Conservation (phyloP, 2,797 vertebrate genomes). For the Intellagama lesueurii region DNA sequence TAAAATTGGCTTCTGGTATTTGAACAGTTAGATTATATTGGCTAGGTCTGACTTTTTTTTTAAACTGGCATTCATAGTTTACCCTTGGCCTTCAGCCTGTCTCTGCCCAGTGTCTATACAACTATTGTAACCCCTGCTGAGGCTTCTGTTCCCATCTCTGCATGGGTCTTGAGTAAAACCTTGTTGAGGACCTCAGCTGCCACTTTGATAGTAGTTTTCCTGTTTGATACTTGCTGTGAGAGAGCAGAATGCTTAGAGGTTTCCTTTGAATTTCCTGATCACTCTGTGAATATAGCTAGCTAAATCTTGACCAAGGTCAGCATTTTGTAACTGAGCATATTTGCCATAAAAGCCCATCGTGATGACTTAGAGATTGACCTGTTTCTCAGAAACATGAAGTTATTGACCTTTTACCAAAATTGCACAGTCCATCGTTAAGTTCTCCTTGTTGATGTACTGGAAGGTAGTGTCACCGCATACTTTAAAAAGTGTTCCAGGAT, state of each 20-base stretch:
- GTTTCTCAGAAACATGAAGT: slow-evolving; percentile 4
- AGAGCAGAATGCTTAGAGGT: slow-evolving; percentile 79
- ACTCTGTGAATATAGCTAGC: slow-evolving; percentile 76
- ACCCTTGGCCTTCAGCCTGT: slow-evolving; percentile 69
- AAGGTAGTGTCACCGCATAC: neutral
- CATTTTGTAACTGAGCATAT: slow-evolving; percentile 70
- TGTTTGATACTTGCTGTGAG: slow-evolving; percentile 81
- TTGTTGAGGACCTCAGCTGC: slow-evolving; percentile 77
- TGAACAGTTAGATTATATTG: slow-evolving; percentile 72
- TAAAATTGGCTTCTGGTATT: slow-evolving; percentile 18
- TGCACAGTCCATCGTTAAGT: neutral
- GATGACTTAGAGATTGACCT: slow-evolving; percentile 53
- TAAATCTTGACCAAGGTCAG: slow-evolving; percentile 71
- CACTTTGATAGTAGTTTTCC: slow-evolving; percentile 77
- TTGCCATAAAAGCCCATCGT: slow-evolving; percentile 52
- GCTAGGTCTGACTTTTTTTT: slow-evolving; percentile 72
- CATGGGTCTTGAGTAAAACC: slow-evolving; percentile 65
- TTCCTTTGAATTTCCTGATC: slow-evolving; percentile 77
- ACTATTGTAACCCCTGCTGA: slow-evolving; percentile 76
- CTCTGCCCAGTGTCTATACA: slow-evolving; percentile 50
- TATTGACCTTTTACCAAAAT: neutral
- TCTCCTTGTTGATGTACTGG: neutral
- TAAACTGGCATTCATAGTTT: slow-evolving; percentile 51
- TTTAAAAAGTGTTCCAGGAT: neutral
- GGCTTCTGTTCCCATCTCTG: slow-evolving; percentile 74